phyloP scores from a whole-genome alignment of 2,797 vertebrate genomes.

The Chaetodon trifasciatus region DNA sequence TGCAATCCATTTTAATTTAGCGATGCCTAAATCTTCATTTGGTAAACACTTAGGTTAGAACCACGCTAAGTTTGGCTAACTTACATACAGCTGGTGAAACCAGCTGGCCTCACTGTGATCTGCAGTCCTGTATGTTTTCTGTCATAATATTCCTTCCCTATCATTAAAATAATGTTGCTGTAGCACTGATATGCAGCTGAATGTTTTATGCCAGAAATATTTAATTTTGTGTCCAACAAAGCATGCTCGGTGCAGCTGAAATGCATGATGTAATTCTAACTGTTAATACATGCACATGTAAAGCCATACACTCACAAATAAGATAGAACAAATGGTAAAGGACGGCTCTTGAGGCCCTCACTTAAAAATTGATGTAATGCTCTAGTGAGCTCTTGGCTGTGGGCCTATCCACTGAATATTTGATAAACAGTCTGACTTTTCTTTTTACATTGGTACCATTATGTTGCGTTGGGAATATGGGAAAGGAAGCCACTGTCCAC shows the following conservation, averaged over 20 bases:
- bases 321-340: constrained; percentile 16
- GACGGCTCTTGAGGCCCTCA: constrained; percentile 43
- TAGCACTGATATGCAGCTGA: constrained; percentile 13
- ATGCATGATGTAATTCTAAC: constrained; percentile 34
- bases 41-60: not conserved
- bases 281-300: constrained; percentile 16
- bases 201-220: constrained; percentile 15
- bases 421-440: constrained; percentile 76
- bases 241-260: constrained; percentile 1
- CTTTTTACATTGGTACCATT: constrained; percentile 54
- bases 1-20: not conserved
- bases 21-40: not conserved
- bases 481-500: constrained; percentile 71
- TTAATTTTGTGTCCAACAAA: constrained; percentile 19
- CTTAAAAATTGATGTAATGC: constrained; percentile 75
- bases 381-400: constrained; percentile 65
- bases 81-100: not conserved
- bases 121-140: constrained; percentile 29
- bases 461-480: constrained; percentile 57
- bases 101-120: not conserved
- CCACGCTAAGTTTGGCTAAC: not conserved
- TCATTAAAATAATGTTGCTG: not conserved
- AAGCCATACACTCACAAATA: constrained; percentile 38
- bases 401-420: constrained; percentile 77
- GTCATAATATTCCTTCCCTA: not conserved